Percentiles rank a stretch among this genome's conserved stretches.
These are phyloP conservation scores for Globodera rostochiensis DNA, from an alignment of 1,140 invertebrate species.

Conservation along the genomic window DNA sequence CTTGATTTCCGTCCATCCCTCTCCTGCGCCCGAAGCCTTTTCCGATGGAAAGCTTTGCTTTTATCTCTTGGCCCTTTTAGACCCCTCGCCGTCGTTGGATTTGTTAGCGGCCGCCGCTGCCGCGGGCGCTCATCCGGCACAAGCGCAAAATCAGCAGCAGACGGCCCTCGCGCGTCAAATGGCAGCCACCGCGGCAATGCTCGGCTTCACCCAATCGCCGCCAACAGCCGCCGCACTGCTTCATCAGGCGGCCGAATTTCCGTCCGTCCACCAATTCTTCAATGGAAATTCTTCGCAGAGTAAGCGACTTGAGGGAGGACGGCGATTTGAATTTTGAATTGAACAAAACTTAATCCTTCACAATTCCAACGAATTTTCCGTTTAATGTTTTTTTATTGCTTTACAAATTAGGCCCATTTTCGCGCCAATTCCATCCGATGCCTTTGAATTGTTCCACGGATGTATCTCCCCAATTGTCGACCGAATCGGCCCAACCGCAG, in stretches of 20 bases:
- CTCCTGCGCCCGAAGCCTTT: too few relatives aligned
- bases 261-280: background rate
- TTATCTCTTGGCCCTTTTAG: background rate
- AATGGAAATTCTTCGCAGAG: background rate
- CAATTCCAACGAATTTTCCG: background rate
- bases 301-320: background rate
- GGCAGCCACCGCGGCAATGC: conserved; percentile 1
- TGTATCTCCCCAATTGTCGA: background rate
- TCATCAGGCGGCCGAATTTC: background rate
- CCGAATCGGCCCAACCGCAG: background rate
- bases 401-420: background rate
- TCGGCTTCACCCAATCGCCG: background rate
- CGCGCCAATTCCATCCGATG: conserved; percentile 2
- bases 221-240: background rate
- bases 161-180: conserved; percentile 13
- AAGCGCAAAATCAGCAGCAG: background rate
- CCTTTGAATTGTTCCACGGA: background rate
- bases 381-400: background rate
- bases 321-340: background rate
- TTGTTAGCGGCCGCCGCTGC: conserved; percentile 1
- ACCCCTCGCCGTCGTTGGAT: background rate
- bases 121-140: background rate
- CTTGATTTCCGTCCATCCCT: too few relatives aligned
- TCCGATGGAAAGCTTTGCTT: too few relatives aligned
- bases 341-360: background rate